These are phyloP conservation scores for Orussus abietinus DNA, from an alignment of 1,140 invertebrate species.

Conservation along the genomic window DNA sequence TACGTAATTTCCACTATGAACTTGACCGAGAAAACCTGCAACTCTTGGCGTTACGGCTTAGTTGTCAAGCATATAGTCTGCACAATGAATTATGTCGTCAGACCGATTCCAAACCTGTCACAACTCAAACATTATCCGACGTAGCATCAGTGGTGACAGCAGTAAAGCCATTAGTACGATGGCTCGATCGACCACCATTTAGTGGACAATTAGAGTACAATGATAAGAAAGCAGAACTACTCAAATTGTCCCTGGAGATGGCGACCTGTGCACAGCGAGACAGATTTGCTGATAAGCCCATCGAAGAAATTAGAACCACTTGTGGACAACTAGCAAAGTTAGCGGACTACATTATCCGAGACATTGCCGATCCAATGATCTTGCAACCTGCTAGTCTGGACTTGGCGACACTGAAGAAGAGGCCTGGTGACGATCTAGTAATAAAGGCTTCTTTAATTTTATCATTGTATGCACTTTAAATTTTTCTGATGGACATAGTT, in stretches of 20 bases:
- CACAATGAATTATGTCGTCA: slow-evolving; percentile 65
- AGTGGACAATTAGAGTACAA: slow-evolving; percentile 66
- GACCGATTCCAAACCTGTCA: slow-evolving; percentile 64
- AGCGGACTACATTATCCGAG: slow-evolving; percentile 85
- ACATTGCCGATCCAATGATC: slow-evolving; percentile 81
- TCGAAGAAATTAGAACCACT: slow-evolving; percentile 66
- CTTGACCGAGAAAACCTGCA: slow-evolving; percentile 87
- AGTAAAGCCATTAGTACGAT: slow-evolving; percentile 84
- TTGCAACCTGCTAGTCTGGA: slow-evolving; percentile 84
- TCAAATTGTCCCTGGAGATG: slow-evolving; percentile 78
- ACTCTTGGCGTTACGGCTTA: slow-evolving; percentile 77
- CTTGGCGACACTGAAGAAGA: slow-evolving; percentile 80
- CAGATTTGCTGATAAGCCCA: slow-evolving; percentile 77
- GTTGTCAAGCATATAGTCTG: slow-evolving; percentile 77
- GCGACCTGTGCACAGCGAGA: slow-evolving; percentile 83
- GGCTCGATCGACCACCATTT: slow-evolving; percentile 78
- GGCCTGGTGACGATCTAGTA: slow-evolving; percentile 70
- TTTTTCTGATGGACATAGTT: too few relatives aligned
- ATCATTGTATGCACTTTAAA: too few relatives aligned
- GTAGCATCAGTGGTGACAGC: slow-evolving; percentile 77
- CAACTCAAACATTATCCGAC: slow-evolving; percentile 76
- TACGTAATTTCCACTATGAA: slow-evolving; percentile 87
- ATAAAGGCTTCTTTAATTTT: too few relatives aligned
- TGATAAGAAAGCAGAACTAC: slow-evolving; percentile 64
- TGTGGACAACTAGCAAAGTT: slow-evolving; percentile 70